These are phyloP conservation scores for Gerris lacustris DNA, from an alignment of 2,888 invertebrate species.

Conservation along the genomic window DNA sequence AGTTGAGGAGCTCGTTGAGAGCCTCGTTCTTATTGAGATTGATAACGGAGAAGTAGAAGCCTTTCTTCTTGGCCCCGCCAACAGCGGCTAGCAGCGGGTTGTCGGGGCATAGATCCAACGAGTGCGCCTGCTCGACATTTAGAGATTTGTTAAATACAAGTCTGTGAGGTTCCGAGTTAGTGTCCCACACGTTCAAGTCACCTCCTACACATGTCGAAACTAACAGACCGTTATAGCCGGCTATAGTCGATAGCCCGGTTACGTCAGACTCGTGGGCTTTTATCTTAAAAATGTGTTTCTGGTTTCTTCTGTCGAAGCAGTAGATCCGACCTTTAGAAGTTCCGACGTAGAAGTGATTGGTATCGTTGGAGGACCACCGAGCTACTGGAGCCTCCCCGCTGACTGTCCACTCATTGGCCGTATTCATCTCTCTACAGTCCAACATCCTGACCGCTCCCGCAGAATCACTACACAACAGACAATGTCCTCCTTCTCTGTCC, in stretches of 20 bases:
- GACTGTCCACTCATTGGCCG: conserved; percentile 56
- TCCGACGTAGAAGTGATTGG: conserved; percentile 38
- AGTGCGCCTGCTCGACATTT: conserved; percentile 59
- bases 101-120: conserved; percentile 65
- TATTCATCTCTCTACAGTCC: conserved; percentile 56
- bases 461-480: conserved; percentile 68
- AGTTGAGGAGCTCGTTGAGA: neutral
- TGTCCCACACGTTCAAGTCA: conserved; percentile 75
- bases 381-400: conserved; percentile 75
- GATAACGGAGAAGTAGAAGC: neutral
- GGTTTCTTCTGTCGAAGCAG: conserved; percentile 23
- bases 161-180: conserved; percentile 30
- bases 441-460: conserved; percentile 54
- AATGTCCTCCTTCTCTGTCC: conserved; percentile 77
- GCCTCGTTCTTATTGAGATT: neutral
- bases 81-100: conserved; percentile 65
- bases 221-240: conserved; percentile 58
- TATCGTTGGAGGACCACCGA: conserved; percentile 65
- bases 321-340: conserved; percentile 34
- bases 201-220: conserved; percentile 70
- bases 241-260: conserved; percentile 59
- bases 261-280: conserved; percentile 72
- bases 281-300: conserved; percentile 55
- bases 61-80: conserved; percentile 68
- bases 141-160: conserved; percentile 38